Conservation (phyloP, 2,113 vertebrate genomes). For the Nothocercus julius region DNA sequence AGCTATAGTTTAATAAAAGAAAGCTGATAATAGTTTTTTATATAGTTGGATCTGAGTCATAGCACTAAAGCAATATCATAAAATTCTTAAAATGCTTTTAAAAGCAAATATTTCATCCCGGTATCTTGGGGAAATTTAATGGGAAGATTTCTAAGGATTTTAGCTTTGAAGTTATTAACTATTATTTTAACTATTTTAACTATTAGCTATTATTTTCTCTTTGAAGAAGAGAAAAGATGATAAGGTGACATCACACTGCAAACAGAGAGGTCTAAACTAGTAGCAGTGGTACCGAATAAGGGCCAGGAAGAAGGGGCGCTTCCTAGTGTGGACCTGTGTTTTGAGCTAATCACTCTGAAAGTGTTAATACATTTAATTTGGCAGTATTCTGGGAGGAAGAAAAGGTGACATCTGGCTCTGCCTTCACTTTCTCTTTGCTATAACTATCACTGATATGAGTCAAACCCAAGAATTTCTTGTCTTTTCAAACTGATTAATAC, state of each 20-base stretch:
- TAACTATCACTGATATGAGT: too few species aligned
- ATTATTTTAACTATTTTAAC: too few species aligned
- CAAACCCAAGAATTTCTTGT: not conserved
- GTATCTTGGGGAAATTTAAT: not conserved
- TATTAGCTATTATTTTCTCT: not conserved
- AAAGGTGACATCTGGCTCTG: not conserved
- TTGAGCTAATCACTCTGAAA: not conserved
- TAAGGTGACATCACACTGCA: not conserved
- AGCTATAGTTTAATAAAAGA: not conserved
- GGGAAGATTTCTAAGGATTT: not conserved
- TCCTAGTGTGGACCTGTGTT: not conserved
- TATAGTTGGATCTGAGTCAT: not conserved
- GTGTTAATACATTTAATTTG: not conserved
- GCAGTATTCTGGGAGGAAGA: not conserved
- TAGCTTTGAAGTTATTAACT: not conserved
- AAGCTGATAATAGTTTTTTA: not conserved
- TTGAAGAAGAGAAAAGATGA: not conserved
- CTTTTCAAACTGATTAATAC: not conserved
- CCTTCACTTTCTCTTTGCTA: not conserved
- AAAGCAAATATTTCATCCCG: not conserved
- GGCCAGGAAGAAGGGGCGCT: not conserved
- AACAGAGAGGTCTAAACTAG: not conserved
- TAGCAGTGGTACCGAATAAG: not conserved
- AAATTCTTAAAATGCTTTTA: not conserved
- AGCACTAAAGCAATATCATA: not conserved